These are phyloP conservation scores for Parnassius mnemosyne DNA, from an alignment of 2,888 invertebrate genomes.

Conservation along the genomic window DNA sequence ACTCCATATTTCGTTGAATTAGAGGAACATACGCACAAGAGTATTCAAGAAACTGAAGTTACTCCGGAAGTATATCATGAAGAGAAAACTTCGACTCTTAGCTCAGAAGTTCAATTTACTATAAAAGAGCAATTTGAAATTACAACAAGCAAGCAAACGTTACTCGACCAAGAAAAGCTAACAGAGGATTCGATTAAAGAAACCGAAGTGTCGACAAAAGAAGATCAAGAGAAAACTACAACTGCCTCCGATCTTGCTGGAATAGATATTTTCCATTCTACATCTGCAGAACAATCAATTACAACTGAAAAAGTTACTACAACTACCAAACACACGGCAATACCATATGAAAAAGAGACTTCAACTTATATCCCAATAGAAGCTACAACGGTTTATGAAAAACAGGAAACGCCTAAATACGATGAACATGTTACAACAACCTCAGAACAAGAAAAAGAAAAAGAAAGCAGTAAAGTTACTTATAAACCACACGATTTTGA, in stretches of 20 bases:
- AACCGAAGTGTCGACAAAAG: constrained; percentile 23
- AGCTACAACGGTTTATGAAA: constrained; percentile 33
- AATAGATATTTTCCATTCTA: constrained; percentile 1
- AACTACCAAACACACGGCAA: constrained; percentile 2
- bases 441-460: constrained; percentile 22
- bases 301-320: constrained; percentile 29
- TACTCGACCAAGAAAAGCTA: constrained; percentile 31
- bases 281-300: constrained; percentile 15
- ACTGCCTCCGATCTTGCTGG: constrained; percentile 18
- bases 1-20: constrained; percentile 57
- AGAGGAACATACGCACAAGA: constrained; percentile 57
- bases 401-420: constrained; percentile 34
- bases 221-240: constrained; percentile 32
- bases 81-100: constrained; percentile 31
- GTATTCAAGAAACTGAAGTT: constrained; percentile 37
- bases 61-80: constrained; percentile 35
- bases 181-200: constrained; percentile 32
- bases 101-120: constrained; percentile 31
- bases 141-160: constrained; percentile 30
- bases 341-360: constrained; percentile 5
- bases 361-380: constrained; percentile 5
- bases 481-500: constrained; percentile 14
- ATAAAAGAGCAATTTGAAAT: constrained; percentile 37
- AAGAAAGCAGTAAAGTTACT: constrained; percentile 7
- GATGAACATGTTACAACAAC: constrained; percentile 3